Percentiles rank a stretch among this genome's conserved stretches.
These are phyloP conservation scores for Corydoras maculifer DNA, from an alignment of 2,113 vertebrate species.

Conservation along the genomic window DNA sequence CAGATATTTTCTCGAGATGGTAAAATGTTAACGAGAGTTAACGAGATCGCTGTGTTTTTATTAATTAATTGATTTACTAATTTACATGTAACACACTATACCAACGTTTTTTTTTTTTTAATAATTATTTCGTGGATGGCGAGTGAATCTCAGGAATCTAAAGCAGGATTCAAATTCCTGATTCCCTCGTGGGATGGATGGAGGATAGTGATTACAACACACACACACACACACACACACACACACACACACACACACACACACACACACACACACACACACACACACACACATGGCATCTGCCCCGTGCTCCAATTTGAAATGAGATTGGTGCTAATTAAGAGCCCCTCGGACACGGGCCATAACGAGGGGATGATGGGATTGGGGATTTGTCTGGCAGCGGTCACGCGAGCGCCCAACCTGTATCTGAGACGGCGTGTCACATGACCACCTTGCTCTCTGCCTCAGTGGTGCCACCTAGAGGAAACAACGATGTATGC, in stretches of 20 bases:
- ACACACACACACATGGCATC: background rate
- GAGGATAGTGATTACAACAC: conserved; percentile 41
- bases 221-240: conserved; percentile 11
- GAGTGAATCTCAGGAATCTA: conserved; percentile 19
- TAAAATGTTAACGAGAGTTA: too few species aligned
- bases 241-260: conserved; percentile 21
- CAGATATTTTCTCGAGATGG: too few species aligned
- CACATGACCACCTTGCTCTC: conserved; percentile 4
- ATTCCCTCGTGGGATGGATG: conserved; percentile 34
- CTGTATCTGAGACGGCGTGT: conserved; percentile 28
- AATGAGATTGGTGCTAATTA: conserved; percentile 53
- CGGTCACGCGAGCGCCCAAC: conserved; percentile 32
- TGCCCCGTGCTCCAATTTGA: conserved; percentile 45
- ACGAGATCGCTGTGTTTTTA: too few species aligned
- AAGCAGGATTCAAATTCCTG: conserved; percentile 25
- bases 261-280: conserved; percentile 8
- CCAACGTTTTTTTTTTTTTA: too few species aligned
- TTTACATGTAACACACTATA: too few species aligned
- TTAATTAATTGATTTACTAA: too few species aligned
- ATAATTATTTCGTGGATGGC: background rate
- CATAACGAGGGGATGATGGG: conserved; percentile 72
- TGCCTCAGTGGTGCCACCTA: conserved; percentile 32
- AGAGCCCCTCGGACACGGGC: conserved; percentile 63
- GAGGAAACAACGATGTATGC: background rate
- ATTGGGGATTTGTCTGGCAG: conserved; percentile 61